These are phyloP conservation scores for Diplazon laetatorius DNA, from an alignment of 2,888 invertebrate genomes.

Conservation along the genomic window DNA sequence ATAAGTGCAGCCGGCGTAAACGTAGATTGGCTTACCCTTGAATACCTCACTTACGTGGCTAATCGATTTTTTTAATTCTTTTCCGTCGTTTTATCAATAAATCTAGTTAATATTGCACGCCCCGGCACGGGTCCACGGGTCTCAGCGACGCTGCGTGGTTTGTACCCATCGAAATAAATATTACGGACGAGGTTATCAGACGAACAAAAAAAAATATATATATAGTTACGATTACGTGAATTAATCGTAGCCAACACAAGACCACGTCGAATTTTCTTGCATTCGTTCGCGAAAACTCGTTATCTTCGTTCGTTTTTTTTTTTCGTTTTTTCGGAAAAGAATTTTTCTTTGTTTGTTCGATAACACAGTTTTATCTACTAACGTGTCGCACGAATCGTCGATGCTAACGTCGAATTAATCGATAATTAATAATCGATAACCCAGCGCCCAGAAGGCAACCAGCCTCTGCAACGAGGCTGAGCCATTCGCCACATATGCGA, in stretches of 20 bases:
- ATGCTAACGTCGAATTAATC: conserved; percentile 47
- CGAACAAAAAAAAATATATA: too few relatives aligned
- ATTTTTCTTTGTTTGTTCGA: conserved; percentile 45
- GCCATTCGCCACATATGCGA: conserved; percentile 53
- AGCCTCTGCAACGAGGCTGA: conserved; percentile 58
- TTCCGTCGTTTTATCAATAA: conserved; percentile 66
- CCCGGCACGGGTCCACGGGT: conserved; percentile 77
- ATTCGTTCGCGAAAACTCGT: conserved; percentile 51
- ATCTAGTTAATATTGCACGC: conserved; percentile 81
- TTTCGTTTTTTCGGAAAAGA: conserved; percentile 50
- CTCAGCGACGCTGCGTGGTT: conserved; percentile 34
- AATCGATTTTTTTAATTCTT: conserved; percentile 61
- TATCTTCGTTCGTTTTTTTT: conserved; percentile 19
- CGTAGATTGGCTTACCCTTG: conserved; percentile 64
- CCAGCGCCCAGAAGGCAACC: conserved; percentile 57
- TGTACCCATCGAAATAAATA: conserved; percentile 64
- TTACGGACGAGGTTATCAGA: conserved; percentile 58
- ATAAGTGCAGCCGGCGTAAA: conserved; percentile 58
- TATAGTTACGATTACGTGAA: conserved; percentile 43
- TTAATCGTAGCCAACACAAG: conserved; percentile 22
- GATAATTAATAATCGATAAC: too few relatives aligned
- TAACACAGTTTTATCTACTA: conserved; percentile 61
- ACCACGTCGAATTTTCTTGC: conserved; percentile 20
- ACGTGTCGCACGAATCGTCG: conserved; percentile 47
- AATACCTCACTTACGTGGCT: conserved; percentile 65